Conservation (phyloP, 2,113 vertebrate species). For the Herpetotheres cachinnans region DNA sequence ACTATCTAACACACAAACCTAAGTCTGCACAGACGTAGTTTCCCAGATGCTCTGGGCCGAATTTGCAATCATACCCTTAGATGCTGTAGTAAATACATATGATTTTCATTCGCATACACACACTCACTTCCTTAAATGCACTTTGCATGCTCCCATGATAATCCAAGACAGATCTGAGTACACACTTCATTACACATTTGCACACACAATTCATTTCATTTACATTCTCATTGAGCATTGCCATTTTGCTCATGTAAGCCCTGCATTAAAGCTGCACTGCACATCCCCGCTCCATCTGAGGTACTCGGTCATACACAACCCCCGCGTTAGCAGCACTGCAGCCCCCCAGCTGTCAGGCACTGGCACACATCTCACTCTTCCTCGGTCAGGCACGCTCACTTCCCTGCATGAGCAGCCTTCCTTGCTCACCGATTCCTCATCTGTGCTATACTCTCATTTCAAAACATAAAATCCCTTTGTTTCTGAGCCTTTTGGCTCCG, state of each 20-base stretch:
- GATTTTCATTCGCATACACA: slow-evolving; percentile 22
- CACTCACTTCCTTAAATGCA: background rate
- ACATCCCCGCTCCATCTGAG: background rate
- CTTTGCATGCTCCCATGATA: slow-evolving; percentile 20
- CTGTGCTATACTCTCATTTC: background rate
- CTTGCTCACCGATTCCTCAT: background rate
- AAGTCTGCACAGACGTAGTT: background rate
- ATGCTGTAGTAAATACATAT: slow-evolving; percentile 3
- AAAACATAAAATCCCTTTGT: background rate
- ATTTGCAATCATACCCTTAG: slow-evolving; percentile 1
- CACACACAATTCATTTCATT: slow-evolving; percentile 63
- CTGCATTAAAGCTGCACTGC: background rate
- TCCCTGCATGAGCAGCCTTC: background rate
- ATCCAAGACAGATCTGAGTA: slow-evolving; percentile 20
- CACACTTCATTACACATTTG: slow-evolving; percentile 53
- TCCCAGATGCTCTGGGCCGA: background rate
- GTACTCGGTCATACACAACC: background rate
- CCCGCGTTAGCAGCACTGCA: background rate
- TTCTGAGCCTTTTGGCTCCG: background rate
- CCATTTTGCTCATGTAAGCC: slow-evolving; percentile 10
- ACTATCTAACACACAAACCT: background rate
- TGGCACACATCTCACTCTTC: background rate
- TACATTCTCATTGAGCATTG: slow-evolving; percentile 35
- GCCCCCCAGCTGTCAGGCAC: background rate
- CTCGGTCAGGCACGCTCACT: background rate